Evolutionary conservation across 2,888 invertebrate species (phyloP), one percentile per base, ranked within the genome.

Genomic region (Sturmia bella): DNA sequence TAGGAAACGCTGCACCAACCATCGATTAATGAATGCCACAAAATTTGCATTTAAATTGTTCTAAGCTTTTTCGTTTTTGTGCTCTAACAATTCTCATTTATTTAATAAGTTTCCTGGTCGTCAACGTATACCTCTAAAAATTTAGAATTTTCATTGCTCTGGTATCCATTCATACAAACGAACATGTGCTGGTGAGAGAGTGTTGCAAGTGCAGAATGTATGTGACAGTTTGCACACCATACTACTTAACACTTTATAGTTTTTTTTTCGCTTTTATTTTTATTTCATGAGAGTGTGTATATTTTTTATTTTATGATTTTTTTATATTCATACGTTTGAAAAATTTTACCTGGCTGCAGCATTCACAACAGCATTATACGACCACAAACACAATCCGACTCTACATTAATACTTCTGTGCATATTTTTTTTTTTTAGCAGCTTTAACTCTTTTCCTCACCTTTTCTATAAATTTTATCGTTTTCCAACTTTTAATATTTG

Each of bases 201-300:
- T 54, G 68, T 37, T 48, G 50, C 52, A 48, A 72, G 43, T 48
- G 69, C 54, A 66, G 64, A 59, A 59, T 69, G 69, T 78, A 75
- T 82, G 78, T 74, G 82, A 82, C 74, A 82, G 75, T 82, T 78
- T 78, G 56, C 66, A 75, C 78, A 75, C 82, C 39, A 69, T 59
- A 66, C 57, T 45, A 61, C 69, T 61, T 61, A 72, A 80, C 61
- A 73, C 73, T 68, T 41, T 41, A 72, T 61, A 37, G 57, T 81
- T 63, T 48, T 6, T 41, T 37, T 21, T 50, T n/a, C 17, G n/a
- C n/a, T n/a, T 57, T 37, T 41, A 39, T 19, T 12, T n/a, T 0
- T 57, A 4, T 32, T 50, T 7, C 37, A 17, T 56, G 12, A 32
- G 9, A 24, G 12, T 66, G 11, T 56, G 12, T 68, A 32, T 7